Percentiles rank a stretch among this genome's conserved stretches.
Conservation (phyloP, 2,797 vertebrate genomes). For the Cygnus olor region DNA sequence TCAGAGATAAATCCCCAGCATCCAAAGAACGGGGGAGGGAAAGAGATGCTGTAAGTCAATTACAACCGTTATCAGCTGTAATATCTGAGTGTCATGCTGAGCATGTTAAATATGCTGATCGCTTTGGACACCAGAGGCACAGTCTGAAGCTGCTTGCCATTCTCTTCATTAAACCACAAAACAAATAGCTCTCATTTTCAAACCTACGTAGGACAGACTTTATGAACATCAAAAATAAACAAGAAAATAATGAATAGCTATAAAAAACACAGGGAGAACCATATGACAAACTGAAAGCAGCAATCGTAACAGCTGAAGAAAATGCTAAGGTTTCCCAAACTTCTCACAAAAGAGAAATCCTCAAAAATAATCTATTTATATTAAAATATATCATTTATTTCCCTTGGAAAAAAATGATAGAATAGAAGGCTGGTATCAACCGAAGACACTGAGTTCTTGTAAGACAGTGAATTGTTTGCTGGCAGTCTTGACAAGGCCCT, state of each 20-base stretch:
- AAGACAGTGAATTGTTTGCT: slow-evolving; percentile 44
- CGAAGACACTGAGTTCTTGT: slow-evolving; percentile 23
- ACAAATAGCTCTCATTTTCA: slow-evolving; percentile 77
- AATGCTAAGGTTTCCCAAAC: slow-evolving; percentile 55
- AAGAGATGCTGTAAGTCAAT: slow-evolving; percentile 82
- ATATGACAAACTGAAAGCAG: slow-evolving; percentile 15
- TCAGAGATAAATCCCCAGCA: slow-evolving; percentile 73
- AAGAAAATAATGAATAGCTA: slow-evolving; percentile 63
- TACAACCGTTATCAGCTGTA: slow-evolving; percentile 83
- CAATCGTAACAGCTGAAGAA: background rate
- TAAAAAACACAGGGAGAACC: slow-evolving; percentile 33
- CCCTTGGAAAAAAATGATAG: background rate
- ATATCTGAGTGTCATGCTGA: slow-evolving; percentile 87
- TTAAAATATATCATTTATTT: slow-evolving; percentile 30
- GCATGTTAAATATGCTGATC: slow-evolving; percentile 89
- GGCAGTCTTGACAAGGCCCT: slow-evolving; percentile 75
- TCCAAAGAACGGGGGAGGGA: slow-evolving; percentile 66
- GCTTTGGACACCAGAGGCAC: slow-evolving; percentile 82
- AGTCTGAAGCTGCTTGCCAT: slow-evolving; percentile 80
- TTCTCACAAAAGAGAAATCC: slow-evolving; percentile 9
- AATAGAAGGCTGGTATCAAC: slow-evolving; percentile 11
- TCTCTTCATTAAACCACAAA: slow-evolving; percentile 87
- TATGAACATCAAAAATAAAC: slow-evolving; percentile 61
- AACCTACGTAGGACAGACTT: slow-evolving; percentile 65
- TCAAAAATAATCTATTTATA: slow-evolving; percentile 49